Base-by-base conservation (phyloP, 1,140 invertebrate genomes). In the Brachystomella parvula region DNA sequence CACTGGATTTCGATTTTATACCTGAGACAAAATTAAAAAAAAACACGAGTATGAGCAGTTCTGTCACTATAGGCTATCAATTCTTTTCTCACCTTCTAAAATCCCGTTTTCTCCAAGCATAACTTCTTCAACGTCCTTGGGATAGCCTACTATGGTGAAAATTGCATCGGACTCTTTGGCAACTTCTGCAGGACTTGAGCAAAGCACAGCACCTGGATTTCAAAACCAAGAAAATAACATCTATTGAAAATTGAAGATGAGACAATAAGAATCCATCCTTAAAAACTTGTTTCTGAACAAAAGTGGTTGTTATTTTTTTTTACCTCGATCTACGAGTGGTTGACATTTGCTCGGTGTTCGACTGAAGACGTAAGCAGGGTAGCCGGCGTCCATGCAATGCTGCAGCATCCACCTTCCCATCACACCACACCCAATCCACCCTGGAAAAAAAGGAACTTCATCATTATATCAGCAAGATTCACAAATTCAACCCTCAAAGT, bases 391-490 rank as follows among this genome's bases (percentile, higher is more conserved):
- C 61, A 67, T 67, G 28, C 61, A 63, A 53, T 67, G 66, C 21
- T 63, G 61, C 17, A 35, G 31, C 66, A 67, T 67, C 61, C 61
- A 67, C 24, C 66, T 32, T 28, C 66, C 66, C 66, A 67, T 67
- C 0, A 67, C 62, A 24, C 66, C 66, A 33, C 66, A 67, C 3
- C 66, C 66, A 19, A 67, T 67, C 66, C 66, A 67, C n/a, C 66
- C 66, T 67, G 30, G 32, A 56, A 63, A 47, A 24, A 33, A 59
- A 9, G 12, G 53, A 21, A n/a, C n/a, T n/a, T n/a, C n/a, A n/a
- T n/a, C n/a, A n/a, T n/a, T n/a, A n/a, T n/a, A n/a, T n/a, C n/a
- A n/a, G n/a, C n/a, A n/a, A n/a, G n/a, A n/a, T n/a, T n/a, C n/a
- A n/a, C n/a, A n/a, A n/a, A n/a, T n/a, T n/a, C n/a, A n/a, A n/a